A percentile compares a stretch with the other conserved stretches of the same genome.
These are phyloP conservation scores for Habrosyne pyritoides DNA, from an alignment of 2,888 invertebrate species.

Conservation along the genomic window DNA sequence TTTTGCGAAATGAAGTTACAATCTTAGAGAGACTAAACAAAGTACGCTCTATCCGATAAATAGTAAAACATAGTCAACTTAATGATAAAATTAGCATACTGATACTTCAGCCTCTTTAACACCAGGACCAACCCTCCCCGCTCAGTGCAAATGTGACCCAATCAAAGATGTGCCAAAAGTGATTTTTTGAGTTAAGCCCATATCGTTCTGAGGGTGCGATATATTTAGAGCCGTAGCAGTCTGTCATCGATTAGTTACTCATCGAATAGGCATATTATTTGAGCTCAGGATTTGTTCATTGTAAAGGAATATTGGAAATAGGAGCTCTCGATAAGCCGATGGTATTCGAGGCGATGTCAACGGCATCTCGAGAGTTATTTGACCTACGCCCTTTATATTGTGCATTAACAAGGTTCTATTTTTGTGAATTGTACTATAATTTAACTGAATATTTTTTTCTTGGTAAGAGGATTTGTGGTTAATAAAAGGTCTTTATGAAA, in stretches of 20 bases:
- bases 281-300: slow-evolving; percentile 4
- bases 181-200: no score
- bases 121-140: no score
- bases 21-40: no score
- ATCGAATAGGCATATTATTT: slow-evolving; percentile 8
- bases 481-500: neutral
- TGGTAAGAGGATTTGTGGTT: neutral
- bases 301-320: slow-evolving; percentile 33
- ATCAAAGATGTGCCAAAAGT: no score
- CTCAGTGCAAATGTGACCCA: no score
- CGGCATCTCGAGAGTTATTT: slow-evolving; percentile 28
- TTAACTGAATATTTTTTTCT: neutral
- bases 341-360: slow-evolving; percentile 20
- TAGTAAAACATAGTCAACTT: no score
- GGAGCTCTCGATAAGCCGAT: slow-evolving; percentile 22
- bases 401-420: slow-evolving; percentile 5
- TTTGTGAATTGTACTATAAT: neutral
- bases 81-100: no score
- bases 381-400: slow-evolving; percentile 36
- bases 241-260: slow-evolving; percentile 5
- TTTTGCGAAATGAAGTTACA: no score
- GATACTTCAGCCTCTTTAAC: no score
- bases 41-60: no score
- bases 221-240: neutral
- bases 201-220: no score